These are phyloP conservation scores for Flexamia atlantica DNA, from an alignment of 2,888 invertebrate species.

Conservation along the genomic window DNA sequence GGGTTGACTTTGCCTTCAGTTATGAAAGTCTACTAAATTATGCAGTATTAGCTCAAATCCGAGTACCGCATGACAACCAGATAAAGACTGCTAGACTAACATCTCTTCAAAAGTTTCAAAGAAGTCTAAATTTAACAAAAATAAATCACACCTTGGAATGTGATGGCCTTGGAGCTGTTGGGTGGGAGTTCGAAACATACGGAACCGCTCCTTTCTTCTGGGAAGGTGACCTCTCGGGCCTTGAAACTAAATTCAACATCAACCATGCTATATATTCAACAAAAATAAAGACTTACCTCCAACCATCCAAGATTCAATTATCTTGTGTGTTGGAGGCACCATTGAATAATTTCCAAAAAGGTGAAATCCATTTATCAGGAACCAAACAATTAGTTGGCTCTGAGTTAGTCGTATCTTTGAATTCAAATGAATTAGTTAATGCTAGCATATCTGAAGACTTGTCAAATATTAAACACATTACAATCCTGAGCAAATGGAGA, in stretches of 20 bases:
- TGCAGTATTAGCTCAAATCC: constrained; percentile 22
- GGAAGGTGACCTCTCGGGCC: not conserved
- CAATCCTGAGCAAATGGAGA: constrained; percentile 46
- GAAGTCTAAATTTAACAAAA: constrained; percentile 13
- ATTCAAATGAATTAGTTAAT: constrained; percentile 38
- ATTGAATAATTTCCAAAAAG: constrained; percentile 2
- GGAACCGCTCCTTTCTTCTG: constrained; percentile 25
- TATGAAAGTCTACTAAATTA: constrained; percentile 50
- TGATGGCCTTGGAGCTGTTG: constrained; percentile 4
- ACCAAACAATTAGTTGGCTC: constrained; percentile 41
- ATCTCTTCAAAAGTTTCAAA: constrained; percentile 31
- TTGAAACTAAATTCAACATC: constrained; percentile 28
- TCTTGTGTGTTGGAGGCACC: constrained; percentile 23
- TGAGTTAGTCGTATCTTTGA: constrained; percentile 18
- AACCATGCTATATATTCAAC: not conserved
- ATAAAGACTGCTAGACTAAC: not conserved
- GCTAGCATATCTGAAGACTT: constrained; percentile 46
- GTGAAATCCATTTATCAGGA: not conserved
- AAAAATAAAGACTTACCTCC: not conserved
- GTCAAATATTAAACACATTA: constrained; percentile 5
- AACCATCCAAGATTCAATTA: constrained; percentile 35
- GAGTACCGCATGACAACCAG: not conserved
- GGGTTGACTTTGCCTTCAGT: constrained; percentile 43
- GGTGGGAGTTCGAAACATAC: constrained; percentile 14
- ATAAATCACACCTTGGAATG: constrained; percentile 28